Base-by-base conservation (phyloP, 2,888 invertebrate species). In the Taphrorychus bicolor region DNA sequence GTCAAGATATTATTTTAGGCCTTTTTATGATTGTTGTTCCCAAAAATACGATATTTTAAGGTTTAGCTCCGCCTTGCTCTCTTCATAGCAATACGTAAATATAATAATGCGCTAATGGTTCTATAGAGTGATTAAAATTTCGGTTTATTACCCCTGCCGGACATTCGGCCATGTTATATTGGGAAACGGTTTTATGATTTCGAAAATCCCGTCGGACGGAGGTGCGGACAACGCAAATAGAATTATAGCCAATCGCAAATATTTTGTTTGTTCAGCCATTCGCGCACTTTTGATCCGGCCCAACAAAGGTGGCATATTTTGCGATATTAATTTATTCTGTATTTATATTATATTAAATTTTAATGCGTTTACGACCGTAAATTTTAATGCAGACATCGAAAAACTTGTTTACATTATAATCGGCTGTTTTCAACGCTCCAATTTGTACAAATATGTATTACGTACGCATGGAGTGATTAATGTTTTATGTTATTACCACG, bases 101-200 rank as follows among this genome's bases (percentile, higher is more conserved):
- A 1, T 32, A 32, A 32, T 32, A 32, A 32, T 32, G 11, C 32
- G 32, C 11, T 32, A 32, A 32, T 32, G 32, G 32, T 11, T n/a
- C 82, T 78, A 77, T 81, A 80, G 80, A 78, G 81, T 80, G 82
- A 82, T 82, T 82, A 82, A 82, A 82, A 81, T 79, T 78, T 80
- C 79, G 77, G 80, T 81, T 82, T 82, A 81, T 82, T 80, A 81
- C 81, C 78, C 45, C 45, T 77, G 74, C 57, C 59, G 66, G 68
- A 76, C 45, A 45, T 45, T 75, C 78, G 72, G 75, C 75, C 79
- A 77, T 80, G 79, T 80, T 77, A 77, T 76, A 75, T 70, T 73
- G 74, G 73, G 45, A 51, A 74, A 73, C 77, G 78, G 75, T 80
- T 80, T 81, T 80, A 80, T 77, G 80, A 75, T 74, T 79, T 78